These are phyloP conservation scores for Drosophila serrata DNA, from an alignment of 1,140 invertebrate species.

Conservation along the genomic window DNA sequence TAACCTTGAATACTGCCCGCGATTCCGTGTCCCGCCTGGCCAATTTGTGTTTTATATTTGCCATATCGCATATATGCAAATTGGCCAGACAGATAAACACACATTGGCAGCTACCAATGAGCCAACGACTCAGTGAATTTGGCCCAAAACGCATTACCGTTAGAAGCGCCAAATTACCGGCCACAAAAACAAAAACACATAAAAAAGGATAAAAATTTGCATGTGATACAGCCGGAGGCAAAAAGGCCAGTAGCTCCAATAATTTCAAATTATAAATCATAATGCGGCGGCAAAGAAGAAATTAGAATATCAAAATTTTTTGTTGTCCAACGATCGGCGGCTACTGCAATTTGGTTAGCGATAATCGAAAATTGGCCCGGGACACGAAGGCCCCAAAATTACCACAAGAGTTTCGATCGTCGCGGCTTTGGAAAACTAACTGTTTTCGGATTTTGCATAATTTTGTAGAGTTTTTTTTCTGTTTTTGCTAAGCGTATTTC, in stretches of 20 bases:
- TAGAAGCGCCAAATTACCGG: conserved; percentile 62
- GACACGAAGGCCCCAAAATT: conserved; percentile 63
- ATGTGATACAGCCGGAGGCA: conserved; percentile 48
- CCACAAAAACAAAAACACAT: conserved; percentile 5
- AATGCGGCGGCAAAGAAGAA: conserved; percentile 53
- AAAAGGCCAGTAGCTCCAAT: conserved; percentile 79
- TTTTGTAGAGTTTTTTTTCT: conserved; percentile 40
- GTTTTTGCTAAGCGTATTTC: too few relatives aligned
- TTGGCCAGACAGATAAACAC: conserved; percentile 77
- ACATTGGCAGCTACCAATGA: conserved; percentile 47
- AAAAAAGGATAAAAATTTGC: conserved; percentile 58
- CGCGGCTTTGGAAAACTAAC: conserved; percentile 63
- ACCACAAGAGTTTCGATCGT: conserved; percentile 47
- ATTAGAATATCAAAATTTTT: conserved; percentile 74
- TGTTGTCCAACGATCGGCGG: conserved; percentile 31
- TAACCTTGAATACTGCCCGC: conserved; percentile 59
- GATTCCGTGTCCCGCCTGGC: conserved; percentile 30
- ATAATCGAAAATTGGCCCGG: conserved; percentile 58
- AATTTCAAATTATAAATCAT: conserved; percentile 79
- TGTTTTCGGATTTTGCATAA: conserved; percentile 75
- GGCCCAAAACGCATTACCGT: conserved; percentile 60
- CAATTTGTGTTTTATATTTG: conserved; percentile 36
- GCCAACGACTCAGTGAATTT: conserved; percentile 38
- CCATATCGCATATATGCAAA: conserved; percentile 76
- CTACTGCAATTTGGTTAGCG: conserved; percentile 70